Conservation (phyloP, 2,888 invertebrate genomes). For the Drosophila sordidula region DNA sequence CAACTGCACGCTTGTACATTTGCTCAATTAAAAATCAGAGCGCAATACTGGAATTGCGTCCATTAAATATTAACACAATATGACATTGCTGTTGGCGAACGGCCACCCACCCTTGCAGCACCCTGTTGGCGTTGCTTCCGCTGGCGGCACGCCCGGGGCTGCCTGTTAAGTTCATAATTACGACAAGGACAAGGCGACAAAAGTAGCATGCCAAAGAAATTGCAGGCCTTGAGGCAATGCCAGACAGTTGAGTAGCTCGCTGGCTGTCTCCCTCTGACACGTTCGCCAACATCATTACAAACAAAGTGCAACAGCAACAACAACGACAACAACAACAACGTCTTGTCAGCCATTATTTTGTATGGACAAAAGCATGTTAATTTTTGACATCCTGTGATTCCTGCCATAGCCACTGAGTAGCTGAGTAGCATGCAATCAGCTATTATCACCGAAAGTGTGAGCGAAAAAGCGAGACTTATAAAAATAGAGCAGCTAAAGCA, state of each 20-base stretch:
- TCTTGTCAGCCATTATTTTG: slow-evolving; percentile 36
- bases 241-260: slow-evolving; percentile 8
- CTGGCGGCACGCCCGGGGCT: slow-evolving; percentile 24
- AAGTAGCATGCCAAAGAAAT: slow-evolving; percentile 48
- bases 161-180: slow-evolving; percentile 63
- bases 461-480: background rate
- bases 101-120: background rate
- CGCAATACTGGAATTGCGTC: slow-evolving; percentile 30
- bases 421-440: slow-evolving; percentile 22
- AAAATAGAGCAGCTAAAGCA: background rate
- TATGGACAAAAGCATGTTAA: slow-evolving; percentile 54
- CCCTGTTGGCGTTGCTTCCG: slow-evolving; percentile 31
- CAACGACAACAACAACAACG: slow-evolving; percentile 24
- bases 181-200: slow-evolving; percentile 45
- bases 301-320: slow-evolving; percentile 58
- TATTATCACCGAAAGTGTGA: slow-evolving; percentile 3
- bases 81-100: slow-evolving; percentile 20
- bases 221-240: slow-evolving; percentile 22
- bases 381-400: slow-evolving; percentile 51
- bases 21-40: slow-evolving; percentile 54
- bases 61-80: slow-evolving; percentile 64
- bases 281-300: slow-evolving; percentile 47
- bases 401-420: slow-evolving; percentile 26
- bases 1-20: slow-evolving; percentile 27
- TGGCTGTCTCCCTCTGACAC: background rate